Percentiles rank a stretch among this genome's conserved stretches.
Conservation (phyloP, 2,888 invertebrate genomes). For the Patella pellucida region DNA sequence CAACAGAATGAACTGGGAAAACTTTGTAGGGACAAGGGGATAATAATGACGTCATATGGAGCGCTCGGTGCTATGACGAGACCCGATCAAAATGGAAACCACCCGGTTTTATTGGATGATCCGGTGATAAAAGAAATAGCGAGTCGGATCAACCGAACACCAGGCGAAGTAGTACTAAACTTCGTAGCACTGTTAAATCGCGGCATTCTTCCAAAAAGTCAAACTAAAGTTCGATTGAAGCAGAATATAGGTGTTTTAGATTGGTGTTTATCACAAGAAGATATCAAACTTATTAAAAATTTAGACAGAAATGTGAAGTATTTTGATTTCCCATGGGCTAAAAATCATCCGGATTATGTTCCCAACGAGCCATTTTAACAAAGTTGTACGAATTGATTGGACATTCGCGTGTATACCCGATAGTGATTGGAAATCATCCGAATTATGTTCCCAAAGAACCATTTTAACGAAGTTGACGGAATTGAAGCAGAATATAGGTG, state of each 20-base stretch:
- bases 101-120: slow-evolving; percentile 39
- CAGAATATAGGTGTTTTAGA: slow-evolving; percentile 53
- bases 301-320: slow-evolving; percentile 45
- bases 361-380: slow-evolving; percentile 45
- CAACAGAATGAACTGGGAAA: slow-evolving; percentile 45
- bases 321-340: slow-evolving; percentile 46
- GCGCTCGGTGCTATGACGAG: slow-evolving; percentile 47
- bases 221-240: slow-evolving; percentile 40
- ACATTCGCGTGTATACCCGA: too few species aligned
- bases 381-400: too few species aligned
- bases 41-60: slow-evolving; percentile 51
- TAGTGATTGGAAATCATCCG: too few species aligned
- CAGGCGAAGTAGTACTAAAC: slow-evolving; percentile 55
- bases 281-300: slow-evolving; percentile 37
- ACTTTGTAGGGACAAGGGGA: slow-evolving; percentile 43
- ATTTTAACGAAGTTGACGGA: too few species aligned
- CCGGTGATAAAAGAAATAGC: slow-evolving; percentile 44
- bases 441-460: too few species aligned
- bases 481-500: slow-evolving; percentile 51
- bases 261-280: slow-evolving; percentile 41
- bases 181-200: slow-evolving; percentile 48
- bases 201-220: slow-evolving; percentile 54
- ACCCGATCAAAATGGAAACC: slow-evolving; percentile 19
- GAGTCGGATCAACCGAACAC: slow-evolving; percentile 41
- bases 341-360: slow-evolving; percentile 49